Conservation (phyloP, 2,888 invertebrate genomes). For the Ditylenchus weischeri region DNA sequence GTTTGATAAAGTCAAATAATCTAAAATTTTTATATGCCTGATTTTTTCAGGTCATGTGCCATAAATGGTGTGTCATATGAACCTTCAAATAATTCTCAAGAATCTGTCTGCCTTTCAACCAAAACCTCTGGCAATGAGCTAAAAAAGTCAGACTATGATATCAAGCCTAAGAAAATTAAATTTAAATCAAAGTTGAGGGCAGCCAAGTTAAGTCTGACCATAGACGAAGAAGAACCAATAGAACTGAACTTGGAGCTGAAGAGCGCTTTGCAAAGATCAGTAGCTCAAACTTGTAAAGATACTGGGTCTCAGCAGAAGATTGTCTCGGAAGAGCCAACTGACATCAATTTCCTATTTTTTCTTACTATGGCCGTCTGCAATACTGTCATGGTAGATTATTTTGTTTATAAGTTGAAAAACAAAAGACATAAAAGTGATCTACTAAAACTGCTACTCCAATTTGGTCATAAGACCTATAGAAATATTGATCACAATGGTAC, state of each 20-base stretch:
- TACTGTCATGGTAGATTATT: constrained; percentile 72
- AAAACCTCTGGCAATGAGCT: not conserved
- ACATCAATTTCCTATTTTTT: constrained; percentile 68
- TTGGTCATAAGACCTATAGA: too few species aligned
- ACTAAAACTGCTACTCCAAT: too few species aligned
- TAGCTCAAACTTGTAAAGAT: not conserved
- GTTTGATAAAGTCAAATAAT: not conserved
- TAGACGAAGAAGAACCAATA: not conserved
- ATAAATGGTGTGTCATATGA: not conserved
- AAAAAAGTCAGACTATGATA: not conserved
- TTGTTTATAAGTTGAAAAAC: too few species aligned
- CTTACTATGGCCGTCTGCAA: constrained; percentile 88
- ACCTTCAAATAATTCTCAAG: not conserved
- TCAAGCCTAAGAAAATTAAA: not conserved
- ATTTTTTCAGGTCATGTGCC: not conserved
- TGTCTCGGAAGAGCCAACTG: constrained; percentile 8
- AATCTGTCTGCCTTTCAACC: not conserved
- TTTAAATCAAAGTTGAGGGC: not conserved
- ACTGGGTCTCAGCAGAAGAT: not conserved
- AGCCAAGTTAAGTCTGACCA: not conserved
- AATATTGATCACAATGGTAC: too few species aligned
- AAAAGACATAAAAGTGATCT: too few species aligned
- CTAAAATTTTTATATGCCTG: not conserved
- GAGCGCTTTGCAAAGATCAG: not conserved
- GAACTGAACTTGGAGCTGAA: not conserved